phyloP scores from a whole-genome alignment of 2,888 invertebrate species.

The Lamproptera curius region DNA sequence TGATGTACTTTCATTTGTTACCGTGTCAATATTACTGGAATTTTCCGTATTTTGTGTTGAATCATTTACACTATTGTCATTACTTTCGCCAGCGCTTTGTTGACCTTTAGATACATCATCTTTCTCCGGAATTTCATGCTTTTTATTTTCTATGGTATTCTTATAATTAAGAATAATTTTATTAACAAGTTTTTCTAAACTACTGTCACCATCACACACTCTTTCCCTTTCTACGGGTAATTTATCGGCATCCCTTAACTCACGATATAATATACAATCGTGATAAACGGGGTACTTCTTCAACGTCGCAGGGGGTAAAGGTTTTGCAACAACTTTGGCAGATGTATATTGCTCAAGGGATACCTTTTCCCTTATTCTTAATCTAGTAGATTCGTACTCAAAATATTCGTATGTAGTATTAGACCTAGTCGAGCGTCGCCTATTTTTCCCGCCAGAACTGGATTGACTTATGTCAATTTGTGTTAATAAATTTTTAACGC shows the following conservation, averaged over 20 bases:
- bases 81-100: too few species aligned
- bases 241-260: slow-evolving; percentile 38
- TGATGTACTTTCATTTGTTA: too few species aligned
- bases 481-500: slow-evolving; percentile 52
- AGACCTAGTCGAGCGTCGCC: not conserved
- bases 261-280: slow-evolving; percentile 53
- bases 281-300: slow-evolving; percentile 60
- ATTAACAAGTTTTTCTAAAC: too few species aligned
- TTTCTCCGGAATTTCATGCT: too few species aligned
- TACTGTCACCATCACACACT: too few species aligned
- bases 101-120: too few species aligned
- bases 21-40: too few species aligned
- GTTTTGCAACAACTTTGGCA: slow-evolving; percentile 48
- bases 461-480: slow-evolving; percentile 41
- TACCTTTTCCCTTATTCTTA: slow-evolving; percentile 53
- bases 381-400: slow-evolving; percentile 41
- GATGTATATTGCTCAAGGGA: slow-evolving; percentile 54
- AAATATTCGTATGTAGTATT: slow-evolving; percentile 39
- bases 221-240: too few species aligned
- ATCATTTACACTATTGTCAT: too few species aligned
- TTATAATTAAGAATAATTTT: too few species aligned
- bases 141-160: too few species aligned
- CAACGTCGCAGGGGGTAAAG: slow-evolving; percentile 41
- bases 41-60: too few species aligned
- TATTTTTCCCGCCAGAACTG: slow-evolving; percentile 37